These are phyloP conservation scores for Myotis daubentonii DNA, from an alignment of 2,797 vertebrate species.

Conservation along the genomic window DNA sequence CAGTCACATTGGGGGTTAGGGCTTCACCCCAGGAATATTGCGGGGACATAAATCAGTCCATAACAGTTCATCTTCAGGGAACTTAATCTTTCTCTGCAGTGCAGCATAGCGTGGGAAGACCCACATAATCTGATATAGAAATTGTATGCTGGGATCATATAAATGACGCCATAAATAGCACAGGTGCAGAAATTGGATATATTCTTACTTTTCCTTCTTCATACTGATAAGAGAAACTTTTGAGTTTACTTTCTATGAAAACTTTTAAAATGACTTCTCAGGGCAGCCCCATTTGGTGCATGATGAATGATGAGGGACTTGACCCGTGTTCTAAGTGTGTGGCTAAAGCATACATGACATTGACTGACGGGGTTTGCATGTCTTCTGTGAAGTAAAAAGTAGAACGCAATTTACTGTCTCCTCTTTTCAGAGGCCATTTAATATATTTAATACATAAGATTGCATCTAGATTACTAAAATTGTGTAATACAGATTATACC, in stretches of 20 bases:
- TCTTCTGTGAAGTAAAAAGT: conserved; percentile 56
- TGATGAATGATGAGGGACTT: conserved; percentile 65
- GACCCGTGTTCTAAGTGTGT: conserved; percentile 57
- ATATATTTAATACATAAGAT: conserved; percentile 57
- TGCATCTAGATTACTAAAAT: conserved; percentile 20
- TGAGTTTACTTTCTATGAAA: not conserved
- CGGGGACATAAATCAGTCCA: not conserved
- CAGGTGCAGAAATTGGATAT: not conserved
- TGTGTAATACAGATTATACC: not conserved
- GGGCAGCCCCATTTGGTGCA: conserved; percentile 8
- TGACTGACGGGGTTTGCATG: conserved; percentile 46
- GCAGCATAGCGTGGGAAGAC: not conserved
- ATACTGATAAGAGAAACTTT: not conserved
- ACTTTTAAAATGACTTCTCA: conserved; percentile 47
- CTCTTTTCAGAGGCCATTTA: conserved; percentile 57
- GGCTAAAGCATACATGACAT: not conserved
- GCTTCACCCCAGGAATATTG: not conserved
- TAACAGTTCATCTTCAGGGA: not conserved
- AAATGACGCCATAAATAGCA: not conserved
- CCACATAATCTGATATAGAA: not conserved
- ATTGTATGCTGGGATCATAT: not conserved
- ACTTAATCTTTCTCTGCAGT: not conserved
- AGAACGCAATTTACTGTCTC: conserved; percentile 39
- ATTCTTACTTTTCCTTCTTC: not conserved
- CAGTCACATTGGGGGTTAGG: not conserved